phyloP scores from a whole-genome alignment of 2,113 vertebrate genomes.

The Trematocara macrostoma region DNA sequence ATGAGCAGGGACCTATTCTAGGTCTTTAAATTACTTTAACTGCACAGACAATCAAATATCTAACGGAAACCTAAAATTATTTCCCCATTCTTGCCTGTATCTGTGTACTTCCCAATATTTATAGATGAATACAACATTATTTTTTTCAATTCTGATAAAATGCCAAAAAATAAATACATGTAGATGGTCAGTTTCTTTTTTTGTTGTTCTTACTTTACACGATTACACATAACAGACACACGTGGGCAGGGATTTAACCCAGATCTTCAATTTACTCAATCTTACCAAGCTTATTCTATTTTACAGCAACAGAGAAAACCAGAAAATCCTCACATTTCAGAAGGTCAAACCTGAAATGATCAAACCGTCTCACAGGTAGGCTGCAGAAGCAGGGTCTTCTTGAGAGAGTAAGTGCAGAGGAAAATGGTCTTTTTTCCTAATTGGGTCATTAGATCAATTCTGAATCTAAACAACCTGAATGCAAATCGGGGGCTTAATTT shows the following conservation, averaged over 20 bases:
- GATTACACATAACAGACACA: not conserved
- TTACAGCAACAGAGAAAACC: not conserved
- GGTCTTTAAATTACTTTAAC: not conserved
- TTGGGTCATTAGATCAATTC: not conserved
- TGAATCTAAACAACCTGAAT: not conserved
- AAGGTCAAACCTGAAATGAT: not conserved
- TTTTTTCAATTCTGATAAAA: not conserved
- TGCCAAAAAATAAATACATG: not conserved
- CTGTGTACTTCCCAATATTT: not conserved
- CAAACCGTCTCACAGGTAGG: not conserved
- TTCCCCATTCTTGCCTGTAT: not conserved
- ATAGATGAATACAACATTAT: not conserved
- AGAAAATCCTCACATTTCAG: not conserved
- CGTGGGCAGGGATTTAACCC: not conserved
- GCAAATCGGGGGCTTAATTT: not conserved
- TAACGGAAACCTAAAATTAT: not conserved
- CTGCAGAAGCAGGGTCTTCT: not conserved
- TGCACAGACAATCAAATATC: not conserved
- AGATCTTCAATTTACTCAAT: not conserved
- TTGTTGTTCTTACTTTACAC: not conserved
- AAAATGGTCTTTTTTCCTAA: not conserved
- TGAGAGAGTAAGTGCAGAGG: not conserved
- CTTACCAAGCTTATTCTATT: not conserved
- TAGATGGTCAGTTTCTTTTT: not conserved
- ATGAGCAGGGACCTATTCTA: not conserved